Conservation (phyloP, 2,888 invertebrate species). For the Dasypogon diadema region DNA sequence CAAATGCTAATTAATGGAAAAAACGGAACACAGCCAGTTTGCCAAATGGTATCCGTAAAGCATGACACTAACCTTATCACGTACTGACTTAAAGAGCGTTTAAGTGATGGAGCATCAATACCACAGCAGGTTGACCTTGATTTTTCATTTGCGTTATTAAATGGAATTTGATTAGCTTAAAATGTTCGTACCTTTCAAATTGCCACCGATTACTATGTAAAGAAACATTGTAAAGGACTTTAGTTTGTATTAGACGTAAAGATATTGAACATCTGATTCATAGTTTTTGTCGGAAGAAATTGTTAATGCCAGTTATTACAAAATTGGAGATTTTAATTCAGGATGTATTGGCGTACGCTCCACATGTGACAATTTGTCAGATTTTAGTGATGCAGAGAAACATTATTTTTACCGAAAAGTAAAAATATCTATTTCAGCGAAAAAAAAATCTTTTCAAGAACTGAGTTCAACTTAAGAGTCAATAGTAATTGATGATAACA, state of each 20-base stretch:
- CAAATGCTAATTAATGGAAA: not conserved
- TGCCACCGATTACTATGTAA: not conserved
- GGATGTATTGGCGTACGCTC: too few species aligned
- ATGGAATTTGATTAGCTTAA: not conserved
- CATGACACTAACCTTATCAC: not conserved
- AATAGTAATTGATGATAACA: too few species aligned
- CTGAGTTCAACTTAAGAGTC: too few species aligned
- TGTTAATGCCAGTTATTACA: not conserved
- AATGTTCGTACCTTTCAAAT: not conserved
- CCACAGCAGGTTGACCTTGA: not conserved
- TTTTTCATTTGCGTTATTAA: not conserved
- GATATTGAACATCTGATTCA: not conserved
- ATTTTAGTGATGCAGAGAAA: too few species aligned
- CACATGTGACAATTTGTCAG: too few species aligned
- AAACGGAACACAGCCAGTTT: not conserved
- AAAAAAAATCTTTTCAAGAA: too few species aligned
- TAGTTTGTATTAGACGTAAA: not conserved
- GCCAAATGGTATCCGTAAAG: not conserved
- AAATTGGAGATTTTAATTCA: slow-evolving; percentile 2
- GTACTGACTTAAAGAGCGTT: not conserved
- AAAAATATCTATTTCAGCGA: too few species aligned
- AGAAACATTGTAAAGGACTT: not conserved
- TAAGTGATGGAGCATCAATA: not conserved
- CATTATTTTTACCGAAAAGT: too few species aligned
- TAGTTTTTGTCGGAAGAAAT: not conserved